These are phyloP conservation scores for Metellina segmentata DNA, from an alignment of 2,888 invertebrate genomes.

Conservation along the genomic window DNA sequence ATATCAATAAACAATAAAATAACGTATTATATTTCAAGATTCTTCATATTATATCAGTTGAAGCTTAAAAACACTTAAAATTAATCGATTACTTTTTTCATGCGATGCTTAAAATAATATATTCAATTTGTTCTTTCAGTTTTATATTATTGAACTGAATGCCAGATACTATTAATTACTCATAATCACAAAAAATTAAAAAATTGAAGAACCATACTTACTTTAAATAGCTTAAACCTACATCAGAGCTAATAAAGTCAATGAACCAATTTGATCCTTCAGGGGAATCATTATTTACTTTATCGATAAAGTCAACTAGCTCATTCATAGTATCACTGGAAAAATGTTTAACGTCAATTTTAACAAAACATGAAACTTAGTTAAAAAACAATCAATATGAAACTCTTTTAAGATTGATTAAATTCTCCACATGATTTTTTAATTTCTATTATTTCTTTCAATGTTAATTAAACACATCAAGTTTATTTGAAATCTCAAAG, in stretches of 20 bases:
- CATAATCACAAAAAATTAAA: too few species aligned
- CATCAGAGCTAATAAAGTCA: constrained; percentile 80
- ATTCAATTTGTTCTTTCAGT: too few species aligned
- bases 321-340: constrained; percentile 80
- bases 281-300: constrained; percentile 79
- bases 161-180: too few species aligned
- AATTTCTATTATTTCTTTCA: too few species aligned
- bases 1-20: too few species aligned
- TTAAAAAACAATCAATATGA: neutral
- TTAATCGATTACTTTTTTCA: neutral
- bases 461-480: too few species aligned
- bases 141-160: too few species aligned
- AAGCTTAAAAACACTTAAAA: neutral
- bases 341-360: constrained; percentile 36
- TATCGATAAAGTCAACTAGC: constrained; percentile 80
- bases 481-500: too few species aligned
- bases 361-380: neutral
- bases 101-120: too few species aligned
- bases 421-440: neutral
- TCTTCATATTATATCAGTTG: neutral
- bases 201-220: constrained; percentile 76
- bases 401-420: neutral
- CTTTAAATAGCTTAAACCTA: constrained; percentile 81
- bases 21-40: too few species aligned
- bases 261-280: constrained; percentile 81